Evolutionary conservation across 2,113 vertebrate genomes (phyloP), one percentile per base, ranked within the genome.

Genomic region (Fregata magnificens): DNA sequence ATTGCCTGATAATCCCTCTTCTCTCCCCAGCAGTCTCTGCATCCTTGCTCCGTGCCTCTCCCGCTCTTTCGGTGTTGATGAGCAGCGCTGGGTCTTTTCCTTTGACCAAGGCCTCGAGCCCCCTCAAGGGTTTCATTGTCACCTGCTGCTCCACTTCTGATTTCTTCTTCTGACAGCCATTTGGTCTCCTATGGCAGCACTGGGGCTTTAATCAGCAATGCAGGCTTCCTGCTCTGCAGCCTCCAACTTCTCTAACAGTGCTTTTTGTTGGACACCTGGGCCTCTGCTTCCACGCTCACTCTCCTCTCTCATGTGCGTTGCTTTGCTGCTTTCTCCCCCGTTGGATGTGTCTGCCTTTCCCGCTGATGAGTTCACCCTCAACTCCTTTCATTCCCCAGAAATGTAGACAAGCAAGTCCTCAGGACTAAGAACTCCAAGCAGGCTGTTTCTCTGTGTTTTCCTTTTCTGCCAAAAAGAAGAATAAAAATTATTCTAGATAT

Each of bases 1-100:
- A 25, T 34, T 65, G 58, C n/a, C 63, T 26, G 18, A 71, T 1
- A 2, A 36, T 34, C 16, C 22, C n/a, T n/a, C 7, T 82, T 72
- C 10, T 78, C 13, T 53, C 50, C 44, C 22, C n/a, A 61, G 52
- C 9, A 18, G 31, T 22, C 45, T 61, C 71, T 72, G 16, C 31
- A 61, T 55, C 26, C n/a, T 65, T 1, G 1, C 6, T 49, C 16
- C 0, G 0, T 66, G n/a, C 16, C 58, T 59, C 40, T 59, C 26
- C 2, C 1, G 34, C n/a, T 90, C 34, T 78, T 82, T 38, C 0
- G 1, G 28, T 38, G n/a, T 61, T 78, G 63, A 36, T 49, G 45
- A 1, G 2, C 11, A 45, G 44, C 0, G 0, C 36, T 42, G n/a
- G 17, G 55, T 49, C 45, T 49, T 66, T 59, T 53, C 45, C 32